phyloP scores from a whole-genome alignment of 2,797 vertebrate genomes.

The Falco peregrinus region DNA sequence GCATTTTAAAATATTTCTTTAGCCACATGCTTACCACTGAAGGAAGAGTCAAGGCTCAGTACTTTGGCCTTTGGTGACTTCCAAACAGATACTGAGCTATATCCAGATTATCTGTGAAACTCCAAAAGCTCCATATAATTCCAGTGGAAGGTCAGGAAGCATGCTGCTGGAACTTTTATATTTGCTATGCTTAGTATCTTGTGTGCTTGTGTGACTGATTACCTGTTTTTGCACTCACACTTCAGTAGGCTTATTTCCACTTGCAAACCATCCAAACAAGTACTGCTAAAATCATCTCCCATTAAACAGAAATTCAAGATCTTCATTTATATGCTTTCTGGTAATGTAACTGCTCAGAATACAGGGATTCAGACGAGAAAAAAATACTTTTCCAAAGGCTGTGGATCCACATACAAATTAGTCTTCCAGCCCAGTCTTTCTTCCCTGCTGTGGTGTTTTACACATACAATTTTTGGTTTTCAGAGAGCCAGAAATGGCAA shows the following conservation, averaged over 20 bases:
- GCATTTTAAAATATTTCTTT: background rate
- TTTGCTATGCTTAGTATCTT: background rate
- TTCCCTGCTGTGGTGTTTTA: background rate
- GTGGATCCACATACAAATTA: background rate
- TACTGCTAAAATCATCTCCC: background rate
- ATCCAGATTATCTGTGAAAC: background rate
- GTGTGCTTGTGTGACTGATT: background rate
- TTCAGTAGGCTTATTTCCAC: background rate
- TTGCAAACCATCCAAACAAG: background rate
- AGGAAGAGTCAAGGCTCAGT: background rate
- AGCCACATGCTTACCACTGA: background rate
- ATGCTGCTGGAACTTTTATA: background rate
- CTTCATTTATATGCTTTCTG: background rate
- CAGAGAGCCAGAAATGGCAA: background rate
- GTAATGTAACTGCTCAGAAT: background rate
- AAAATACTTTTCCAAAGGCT: background rate
- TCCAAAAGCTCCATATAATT: background rate
- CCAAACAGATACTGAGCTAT: background rate
- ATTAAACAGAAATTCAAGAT: background rate
- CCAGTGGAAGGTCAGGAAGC: background rate
- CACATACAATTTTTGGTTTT: fast-evolving
- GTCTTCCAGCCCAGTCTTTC: background rate
- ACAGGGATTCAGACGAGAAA: background rate
- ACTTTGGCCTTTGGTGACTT: background rate
- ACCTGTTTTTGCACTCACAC: background rate